Percentiles rank a stretch among this genome's conserved stretches.
phyloP scores from a whole-genome alignment of 2,888 invertebrate genomes.

The Morpho helenor region DNA sequence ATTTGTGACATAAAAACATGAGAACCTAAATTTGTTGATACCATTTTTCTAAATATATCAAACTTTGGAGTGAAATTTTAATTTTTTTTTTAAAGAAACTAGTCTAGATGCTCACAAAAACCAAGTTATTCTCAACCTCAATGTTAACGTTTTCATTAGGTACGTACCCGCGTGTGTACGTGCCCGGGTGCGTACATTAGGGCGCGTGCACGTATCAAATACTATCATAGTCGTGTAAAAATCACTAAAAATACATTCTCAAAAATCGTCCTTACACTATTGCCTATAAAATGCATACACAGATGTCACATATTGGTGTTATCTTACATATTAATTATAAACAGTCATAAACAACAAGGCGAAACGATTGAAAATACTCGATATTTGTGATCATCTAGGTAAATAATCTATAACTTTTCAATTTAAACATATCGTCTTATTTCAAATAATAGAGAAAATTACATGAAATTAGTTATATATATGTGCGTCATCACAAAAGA shows the following conservation, averaged over 20 bases:
- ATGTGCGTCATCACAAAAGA: constrained; percentile 3
- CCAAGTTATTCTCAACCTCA: constrained; percentile 3
- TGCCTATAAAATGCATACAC: constrained; percentile 9
- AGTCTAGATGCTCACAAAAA: constrained; percentile 6
- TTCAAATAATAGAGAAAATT: constrained; percentile 30
- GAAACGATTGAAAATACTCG: constrained; percentile 2
- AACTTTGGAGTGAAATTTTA: too few relatives aligned
- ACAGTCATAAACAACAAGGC: neutral
- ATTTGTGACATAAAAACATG: constrained; percentile 48
- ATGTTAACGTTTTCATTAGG: neutral
- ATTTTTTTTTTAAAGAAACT: too few relatives aligned
- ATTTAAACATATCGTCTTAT: constrained; percentile 43
- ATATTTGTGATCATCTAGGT: neutral
- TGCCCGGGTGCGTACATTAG: neutral
- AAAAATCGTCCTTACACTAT: constrained; percentile 22
- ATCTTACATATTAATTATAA: constrained; percentile 14
- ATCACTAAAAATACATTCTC: constrained; percentile 23
- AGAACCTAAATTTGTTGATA: too few relatives aligned
- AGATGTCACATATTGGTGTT: constrained; percentile 11
- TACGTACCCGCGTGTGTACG: neutral
- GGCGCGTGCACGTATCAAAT: neutral
- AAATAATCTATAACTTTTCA: constrained; percentile 28
- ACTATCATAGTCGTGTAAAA: constrained; percentile 1
- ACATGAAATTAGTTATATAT: constrained; percentile 3
- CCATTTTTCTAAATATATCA: too few relatives aligned